These are phyloP conservation scores for Tamias sibiricus DNA, from an alignment of 2,113 vertebrate species.

Conservation along the genomic window DNA sequence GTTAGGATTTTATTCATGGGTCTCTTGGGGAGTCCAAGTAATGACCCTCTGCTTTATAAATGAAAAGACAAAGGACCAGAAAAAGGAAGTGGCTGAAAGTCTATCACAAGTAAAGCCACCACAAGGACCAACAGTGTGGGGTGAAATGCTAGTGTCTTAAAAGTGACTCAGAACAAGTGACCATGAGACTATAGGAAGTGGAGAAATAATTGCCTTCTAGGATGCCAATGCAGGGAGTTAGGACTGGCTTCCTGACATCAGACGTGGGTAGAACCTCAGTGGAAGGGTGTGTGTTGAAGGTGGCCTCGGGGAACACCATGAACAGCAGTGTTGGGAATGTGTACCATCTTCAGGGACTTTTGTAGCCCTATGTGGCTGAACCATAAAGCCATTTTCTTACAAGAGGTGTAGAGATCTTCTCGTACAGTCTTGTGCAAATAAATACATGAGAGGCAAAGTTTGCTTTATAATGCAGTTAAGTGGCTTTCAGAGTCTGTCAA, in stretches of 20 bases:
- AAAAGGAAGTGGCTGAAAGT: not conserved
- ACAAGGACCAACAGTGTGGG: not conserved
- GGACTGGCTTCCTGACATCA: too few species aligned
- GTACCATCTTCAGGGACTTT: not conserved
- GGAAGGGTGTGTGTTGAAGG: too few species aligned
- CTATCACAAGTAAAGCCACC: not conserved
- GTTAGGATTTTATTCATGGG: not conserved
- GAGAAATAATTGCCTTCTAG: not conserved
- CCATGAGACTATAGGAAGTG: not conserved
- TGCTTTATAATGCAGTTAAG: not conserved
- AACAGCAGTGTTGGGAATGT: not conserved
- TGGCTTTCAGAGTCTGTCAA: not conserved
- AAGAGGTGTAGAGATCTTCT: not conserved
- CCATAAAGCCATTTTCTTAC: not conserved
- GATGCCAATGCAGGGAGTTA: not conserved
- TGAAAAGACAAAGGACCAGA: not conserved
- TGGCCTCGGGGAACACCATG: not conserved
- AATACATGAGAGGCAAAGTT: not conserved
- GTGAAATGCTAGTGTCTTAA: not conserved
- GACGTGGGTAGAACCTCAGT: fast-evolving
- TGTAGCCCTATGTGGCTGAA: not conserved
- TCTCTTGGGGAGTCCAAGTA: too few species aligned
- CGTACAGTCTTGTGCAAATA: not conserved
- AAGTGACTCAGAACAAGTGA: not conserved
- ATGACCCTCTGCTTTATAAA: not conserved